Conservation (phyloP, 2,888 invertebrate genomes). For the Brachylomia viminalis region DNA sequence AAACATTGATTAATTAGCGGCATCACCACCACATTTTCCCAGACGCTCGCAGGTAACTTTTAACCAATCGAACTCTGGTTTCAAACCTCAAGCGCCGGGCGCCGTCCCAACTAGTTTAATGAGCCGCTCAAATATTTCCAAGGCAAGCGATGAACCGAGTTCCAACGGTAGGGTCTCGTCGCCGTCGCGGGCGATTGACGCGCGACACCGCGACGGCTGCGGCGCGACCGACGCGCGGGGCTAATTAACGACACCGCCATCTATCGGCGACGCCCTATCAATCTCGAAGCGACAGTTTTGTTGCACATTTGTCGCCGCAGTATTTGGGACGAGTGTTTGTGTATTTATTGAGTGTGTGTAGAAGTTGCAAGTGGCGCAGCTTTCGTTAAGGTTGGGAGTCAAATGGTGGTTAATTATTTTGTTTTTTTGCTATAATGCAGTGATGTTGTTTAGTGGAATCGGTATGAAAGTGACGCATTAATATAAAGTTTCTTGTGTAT, state of each 20-base stretch:
- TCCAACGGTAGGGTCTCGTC: slow-evolving; percentile 64
- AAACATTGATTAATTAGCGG: not conserved
- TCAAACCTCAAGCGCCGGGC: slow-evolving; percentile 18
- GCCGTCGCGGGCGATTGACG: slow-evolving; percentile 79
- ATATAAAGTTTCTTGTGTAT: not conserved
- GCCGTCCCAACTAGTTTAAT: slow-evolving; percentile 46
- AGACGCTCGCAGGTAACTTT: not conserved
- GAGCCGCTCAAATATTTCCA: slow-evolving; percentile 45
- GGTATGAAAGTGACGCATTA: not conserved
- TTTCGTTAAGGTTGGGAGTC: slow-evolving; percentile 29
- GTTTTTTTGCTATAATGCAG: not conserved
- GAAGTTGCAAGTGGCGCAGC: slow-evolving; percentile 53
- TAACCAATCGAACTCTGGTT: not conserved
- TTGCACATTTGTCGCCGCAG: slow-evolving; percentile 79
- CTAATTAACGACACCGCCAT: slow-evolving; percentile 87
- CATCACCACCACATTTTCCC: not conserved
- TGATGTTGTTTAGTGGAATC: not conserved
- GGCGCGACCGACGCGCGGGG: slow-evolving; percentile 72
- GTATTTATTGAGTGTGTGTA: slow-evolving; percentile 52
- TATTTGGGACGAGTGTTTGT: slow-evolving; percentile 59
- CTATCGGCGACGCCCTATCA: slow-evolving; percentile 86
- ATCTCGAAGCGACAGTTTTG: slow-evolving; percentile 80
- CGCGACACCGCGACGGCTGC: slow-evolving; percentile 74
- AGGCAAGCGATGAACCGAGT: slow-evolving; percentile 54
- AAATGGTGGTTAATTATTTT: slow-evolving; percentile 8